Base-by-base conservation (phyloP, 2,797 vertebrate genomes). In the Crenichthys baileyi region DNA sequence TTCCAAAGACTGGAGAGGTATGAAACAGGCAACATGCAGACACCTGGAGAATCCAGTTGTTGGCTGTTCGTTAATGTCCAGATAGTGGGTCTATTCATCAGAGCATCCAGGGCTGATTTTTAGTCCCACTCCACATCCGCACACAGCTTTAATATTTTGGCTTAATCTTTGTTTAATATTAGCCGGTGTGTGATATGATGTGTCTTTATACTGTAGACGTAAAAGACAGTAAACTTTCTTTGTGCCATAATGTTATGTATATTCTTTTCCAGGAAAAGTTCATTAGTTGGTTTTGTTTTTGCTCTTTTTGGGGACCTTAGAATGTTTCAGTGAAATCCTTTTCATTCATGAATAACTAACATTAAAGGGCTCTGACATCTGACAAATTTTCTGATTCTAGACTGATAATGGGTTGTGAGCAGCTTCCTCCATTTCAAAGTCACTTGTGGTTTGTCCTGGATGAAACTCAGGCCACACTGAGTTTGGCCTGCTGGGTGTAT, bases 341-440 rank as follows among this genome's bases (percentile, higher is more conserved):
- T 83, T 72, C 50, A 85, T 84, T 77, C 48, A 51, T 2, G n/a
- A 61, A 29, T 24, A 72, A 74, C 77, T 87, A 84, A 50, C 81
- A 79, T 79, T 84, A 82, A 91, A 83, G 77, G 83, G 51, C 72
- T 88, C 87, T 88, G 87, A 87, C 86, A 75, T 70, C 51, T 85
- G 85, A 85, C 77, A 55, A 78, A 78, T 76, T 79, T 72, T 85
- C 55, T 73, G 75, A 85, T 84, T 91, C 81, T 79, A 67, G 80
- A 75, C 77, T 58, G 77, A 88, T 84, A 84, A 86, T 83, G 82
- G 81, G 72, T 24, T 78, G 50, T 0, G 12, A 83, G 83, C 58
- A 76, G 83, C 80, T 77, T 78, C 83, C 80, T 75, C 77, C 71
- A 71, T 83, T 76, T 70, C 76, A 83, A 67, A 79, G 55, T 79